Base-by-base conservation (phyloP, 2,797 vertebrate species). In the Neosilurus hyrtlii region DNA sequence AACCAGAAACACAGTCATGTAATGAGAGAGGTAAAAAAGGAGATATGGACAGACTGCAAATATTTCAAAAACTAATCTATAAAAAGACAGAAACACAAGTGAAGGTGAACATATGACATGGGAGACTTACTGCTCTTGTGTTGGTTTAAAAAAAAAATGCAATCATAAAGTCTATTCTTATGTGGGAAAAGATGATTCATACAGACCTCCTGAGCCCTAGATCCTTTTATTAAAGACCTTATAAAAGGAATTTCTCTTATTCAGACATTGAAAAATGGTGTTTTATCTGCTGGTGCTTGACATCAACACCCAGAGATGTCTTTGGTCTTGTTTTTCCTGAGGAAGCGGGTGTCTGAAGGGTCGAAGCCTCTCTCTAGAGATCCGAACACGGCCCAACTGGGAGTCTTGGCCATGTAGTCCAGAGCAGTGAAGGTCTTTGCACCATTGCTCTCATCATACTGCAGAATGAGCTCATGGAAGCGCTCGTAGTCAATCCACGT, bases 401-500 rank as follows among this genome's bases (percentile, higher is more conserved):
- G 97, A 0, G 96, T 99, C 88, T 88, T 94, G 71, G 96, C 94
- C 5, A 91, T 59, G 76, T 98, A 98, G 89, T 98, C 96, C 8
- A 92, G 49, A 0, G 96, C 92, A 0, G 96, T 93, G 92, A 98
- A 98, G n/a, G 86, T 92, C 87, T 78, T 85, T 78, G 86, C 82
- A 0, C 95, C 95, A 0, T 88, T 85, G 0, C 94, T 97, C 18
- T 88, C 90, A 67, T 95, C 91, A 0, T 94, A 91, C 9, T 87
- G 88, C 81, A 70, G 89, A 61, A 94, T 89, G 73, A 98, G 94
- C 82, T 96, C 93, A 89, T 97, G 97, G 90, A 98, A 99, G 9
- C 93, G 92, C 37, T 92, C 89, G 2, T 97, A 99, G 92, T 99
- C 86, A 0, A 99, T 98, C 97, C 97, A 97, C 0, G 96, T 98